phyloP scores from a whole-genome alignment of 1,140 invertebrate genomes.

The Cherax quadricarinatus region DNA sequence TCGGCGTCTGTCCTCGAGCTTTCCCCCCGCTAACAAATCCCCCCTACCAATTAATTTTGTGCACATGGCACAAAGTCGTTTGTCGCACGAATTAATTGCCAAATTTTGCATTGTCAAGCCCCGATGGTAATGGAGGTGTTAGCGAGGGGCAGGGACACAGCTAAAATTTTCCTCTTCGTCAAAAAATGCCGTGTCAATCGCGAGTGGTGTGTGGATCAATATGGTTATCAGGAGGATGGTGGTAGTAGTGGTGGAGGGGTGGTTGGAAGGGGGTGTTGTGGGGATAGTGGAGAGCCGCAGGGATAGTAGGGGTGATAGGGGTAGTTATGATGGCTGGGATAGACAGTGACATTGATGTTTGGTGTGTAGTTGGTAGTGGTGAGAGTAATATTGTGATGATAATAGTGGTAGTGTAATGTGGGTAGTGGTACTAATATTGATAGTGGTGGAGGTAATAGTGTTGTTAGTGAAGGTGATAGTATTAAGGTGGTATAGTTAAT shows the following conservation, averaged over 20 bases:
- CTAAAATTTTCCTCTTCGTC: neutral
- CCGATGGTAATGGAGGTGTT: neutral
- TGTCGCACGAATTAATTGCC: neutral
- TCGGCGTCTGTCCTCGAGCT: neutral
- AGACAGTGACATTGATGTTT: neutral
- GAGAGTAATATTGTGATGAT: neutral
- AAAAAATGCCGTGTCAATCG: constrained; percentile 1
- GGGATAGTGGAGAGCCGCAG: neutral
- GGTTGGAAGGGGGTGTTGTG: neutral
- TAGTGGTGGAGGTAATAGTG: too few relatives aligned
- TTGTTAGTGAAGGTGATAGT: too few relatives aligned
- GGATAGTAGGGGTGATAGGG: neutral
- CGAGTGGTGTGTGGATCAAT: neutral
- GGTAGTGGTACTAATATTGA: too few relatives aligned
- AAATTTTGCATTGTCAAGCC: neutral
- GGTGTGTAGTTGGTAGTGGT: neutral
- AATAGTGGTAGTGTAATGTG: neutral
- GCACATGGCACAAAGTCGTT: neutral
- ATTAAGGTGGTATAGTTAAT: too few relatives aligned
- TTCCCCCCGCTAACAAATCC: neutral
- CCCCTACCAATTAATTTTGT: neutral
- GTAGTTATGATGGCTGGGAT: neutral
- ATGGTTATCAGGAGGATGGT: neutral
- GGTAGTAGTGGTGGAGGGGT: neutral
- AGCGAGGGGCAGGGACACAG: neutral